Evolutionary conservation across 1,140 invertebrate genomes (phyloP).

Genomic region (Drosophila mayri): DNA sequence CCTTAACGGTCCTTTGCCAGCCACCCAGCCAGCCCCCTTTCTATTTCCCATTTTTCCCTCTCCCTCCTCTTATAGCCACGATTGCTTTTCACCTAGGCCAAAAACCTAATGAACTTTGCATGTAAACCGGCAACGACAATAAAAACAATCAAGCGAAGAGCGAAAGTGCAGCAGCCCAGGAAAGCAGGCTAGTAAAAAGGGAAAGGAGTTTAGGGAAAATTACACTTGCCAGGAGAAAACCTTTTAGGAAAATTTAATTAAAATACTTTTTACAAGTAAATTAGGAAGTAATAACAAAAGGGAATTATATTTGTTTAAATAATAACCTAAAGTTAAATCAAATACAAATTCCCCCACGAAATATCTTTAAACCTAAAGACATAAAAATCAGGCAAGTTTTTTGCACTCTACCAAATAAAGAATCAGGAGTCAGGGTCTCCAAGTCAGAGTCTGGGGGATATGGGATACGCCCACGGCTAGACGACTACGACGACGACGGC

Average conservation of each 20-base stretch:
- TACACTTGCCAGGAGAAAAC: not conserved
- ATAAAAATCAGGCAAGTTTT: conserved; percentile 7
- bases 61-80: conserved; percentile 15
- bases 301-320: not conserved
- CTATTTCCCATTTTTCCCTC: not conserved
- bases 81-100: conserved; percentile 67
- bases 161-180: conserved; percentile 29
- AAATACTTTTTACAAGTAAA: not conserved
- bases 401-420: conserved; percentile 9
- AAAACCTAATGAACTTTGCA: conserved; percentile 83
- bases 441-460: conserved; percentile 5
- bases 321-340: no score
- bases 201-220: not conserved
- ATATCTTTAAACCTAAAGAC: not conserved
- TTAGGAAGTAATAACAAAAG: not conserved
- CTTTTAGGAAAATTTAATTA: conserved; percentile 10
- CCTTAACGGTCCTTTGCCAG: conserved; percentile 34
- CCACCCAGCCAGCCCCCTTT: not conserved
- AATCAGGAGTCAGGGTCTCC: conserved; percentile 14
- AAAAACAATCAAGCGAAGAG: conserved; percentile 58
- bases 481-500: conserved; percentile 37
- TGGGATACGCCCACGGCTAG: conserved; percentile 63
- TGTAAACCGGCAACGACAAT: conserved; percentile 65
- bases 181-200: not conserved
- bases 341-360: not conserved